These are phyloP conservation scores for Lasioglossum oenotherae DNA, from an alignment of 2,888 invertebrate species.

Conservation along the genomic window DNA sequence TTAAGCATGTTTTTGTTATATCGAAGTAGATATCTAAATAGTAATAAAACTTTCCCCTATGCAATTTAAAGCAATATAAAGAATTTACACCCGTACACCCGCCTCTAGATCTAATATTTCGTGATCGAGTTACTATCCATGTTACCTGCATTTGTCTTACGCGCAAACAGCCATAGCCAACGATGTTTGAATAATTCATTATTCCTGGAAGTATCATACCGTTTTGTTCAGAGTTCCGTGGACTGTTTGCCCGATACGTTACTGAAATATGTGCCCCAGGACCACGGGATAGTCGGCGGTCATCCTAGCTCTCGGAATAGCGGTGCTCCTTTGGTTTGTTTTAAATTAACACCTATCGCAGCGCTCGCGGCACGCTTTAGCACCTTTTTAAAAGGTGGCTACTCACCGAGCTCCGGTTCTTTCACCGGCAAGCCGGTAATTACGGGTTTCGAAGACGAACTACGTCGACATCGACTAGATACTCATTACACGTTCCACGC, in stretches of 20 bases:
- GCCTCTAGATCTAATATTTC: neutral
- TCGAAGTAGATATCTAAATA: too few species aligned
- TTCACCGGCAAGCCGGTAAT: slow-evolving; percentile 68
- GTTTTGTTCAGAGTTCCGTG: neutral
- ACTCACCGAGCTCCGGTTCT: slow-evolving; percentile 59
- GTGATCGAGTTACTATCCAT: neutral
- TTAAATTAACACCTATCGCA: slow-evolving; percentile 81
- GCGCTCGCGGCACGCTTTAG: slow-evolving; percentile 80
- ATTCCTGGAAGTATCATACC: neutral
- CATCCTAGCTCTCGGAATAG: slow-evolving; percentile 66
- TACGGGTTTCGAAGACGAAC: slow-evolving; percentile 62
- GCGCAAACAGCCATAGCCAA: neutral
- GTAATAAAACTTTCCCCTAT: too few species aligned
- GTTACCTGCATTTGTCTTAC: neutral
- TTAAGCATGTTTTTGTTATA: too few species aligned
- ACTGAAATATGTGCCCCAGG: slow-evolving; percentile 37
- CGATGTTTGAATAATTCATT: slow-evolving; percentile 4
- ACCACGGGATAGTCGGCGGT: slow-evolving; percentile 43
- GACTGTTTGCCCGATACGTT: slow-evolving; percentile 41
- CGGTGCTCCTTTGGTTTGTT: slow-evolving; percentile 79
- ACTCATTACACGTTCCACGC: slow-evolving; percentile 61
- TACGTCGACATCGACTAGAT: slow-evolving; percentile 66
- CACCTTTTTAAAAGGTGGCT: slow-evolving; percentile 78
- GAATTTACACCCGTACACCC: too few species aligned
- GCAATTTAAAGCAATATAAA: too few species aligned